phyloP scores from a whole-genome alignment of 2,113 vertebrate genomes.

The Aptenodytes patagonicus region DNA sequence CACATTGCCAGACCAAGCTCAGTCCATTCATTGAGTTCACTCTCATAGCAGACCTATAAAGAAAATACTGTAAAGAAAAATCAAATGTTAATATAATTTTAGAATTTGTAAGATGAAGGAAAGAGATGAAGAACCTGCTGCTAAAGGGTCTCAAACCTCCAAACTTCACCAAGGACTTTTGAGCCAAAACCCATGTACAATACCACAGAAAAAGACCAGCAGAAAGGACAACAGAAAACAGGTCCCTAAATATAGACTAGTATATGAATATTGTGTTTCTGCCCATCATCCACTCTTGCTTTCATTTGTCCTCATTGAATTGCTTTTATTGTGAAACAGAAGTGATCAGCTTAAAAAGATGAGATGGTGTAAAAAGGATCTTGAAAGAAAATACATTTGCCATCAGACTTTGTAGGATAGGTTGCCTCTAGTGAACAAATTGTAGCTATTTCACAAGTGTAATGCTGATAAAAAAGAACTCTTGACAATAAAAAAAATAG shows the following conservation, averaged over 20 bases:
- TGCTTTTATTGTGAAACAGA: background rate
- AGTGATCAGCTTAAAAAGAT: background rate
- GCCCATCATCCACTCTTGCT: background rate
- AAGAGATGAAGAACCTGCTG: background rate
- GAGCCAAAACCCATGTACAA: background rate
- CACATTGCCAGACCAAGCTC: background rate
- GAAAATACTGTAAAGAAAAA: background rate
- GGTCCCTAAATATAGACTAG: background rate
- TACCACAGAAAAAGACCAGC: background rate
- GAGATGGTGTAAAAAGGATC: background rate
- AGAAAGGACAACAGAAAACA: background rate
- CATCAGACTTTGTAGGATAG: background rate
- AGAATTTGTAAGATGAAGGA: background rate
- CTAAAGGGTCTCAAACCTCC: background rate
- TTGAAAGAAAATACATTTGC: background rate
- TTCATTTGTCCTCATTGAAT: background rate
- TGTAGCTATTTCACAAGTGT: background rate
- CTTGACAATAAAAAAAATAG: background rate
- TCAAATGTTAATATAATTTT: background rate
- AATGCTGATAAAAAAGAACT: background rate
- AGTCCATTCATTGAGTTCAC: background rate
- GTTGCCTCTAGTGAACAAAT: background rate
- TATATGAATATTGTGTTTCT: background rate
- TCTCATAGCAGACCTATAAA: background rate
- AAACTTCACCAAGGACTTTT: background rate